Evolutionary conservation across 2,113 vertebrate genomes (phyloP).

Genomic region (Anser cygnoides): DNA sequence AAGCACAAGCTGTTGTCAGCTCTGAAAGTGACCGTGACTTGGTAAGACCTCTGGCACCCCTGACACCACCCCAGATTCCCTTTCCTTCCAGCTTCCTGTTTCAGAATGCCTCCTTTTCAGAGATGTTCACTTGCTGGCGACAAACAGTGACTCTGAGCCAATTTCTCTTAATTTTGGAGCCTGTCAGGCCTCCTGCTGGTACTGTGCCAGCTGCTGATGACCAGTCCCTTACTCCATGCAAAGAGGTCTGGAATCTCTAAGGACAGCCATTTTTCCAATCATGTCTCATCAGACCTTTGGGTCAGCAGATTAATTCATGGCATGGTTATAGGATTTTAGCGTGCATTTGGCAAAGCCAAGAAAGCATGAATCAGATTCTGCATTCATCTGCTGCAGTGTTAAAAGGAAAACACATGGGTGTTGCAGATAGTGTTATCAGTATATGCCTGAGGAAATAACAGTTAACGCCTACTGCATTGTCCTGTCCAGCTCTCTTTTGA

Average conservation of each 20-base stretch:
- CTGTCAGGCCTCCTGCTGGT: background rate
- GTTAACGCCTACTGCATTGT: background rate
- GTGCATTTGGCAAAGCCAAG: background rate
- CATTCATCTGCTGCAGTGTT: background rate
- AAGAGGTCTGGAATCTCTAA: background rate
- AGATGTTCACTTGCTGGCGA: background rate
- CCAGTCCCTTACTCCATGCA: background rate
- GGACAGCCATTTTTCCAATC: background rate
- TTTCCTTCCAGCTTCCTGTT: background rate
- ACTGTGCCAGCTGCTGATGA: background rate
- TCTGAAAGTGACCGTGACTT: background rate
- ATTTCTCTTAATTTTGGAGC: background rate
- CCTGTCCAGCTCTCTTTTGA: background rate
- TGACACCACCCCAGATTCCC: background rate
- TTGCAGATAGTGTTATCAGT: constrained; percentile 27
- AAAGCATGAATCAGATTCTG: constrained; percentile 10
- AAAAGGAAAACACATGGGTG: constrained; percentile 2
- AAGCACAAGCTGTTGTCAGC: background rate
- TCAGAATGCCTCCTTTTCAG: background rate
- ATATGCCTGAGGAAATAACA: background rate
- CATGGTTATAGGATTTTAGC: background rate
- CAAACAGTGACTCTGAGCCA: background rate
- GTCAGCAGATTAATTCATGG: constrained; percentile 1
- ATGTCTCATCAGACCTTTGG: background rate
- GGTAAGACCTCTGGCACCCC: background rate